Evolutionary conservation across 2,888 invertebrate species (phyloP).

Genomic region (Epinotia nisella): DNA sequence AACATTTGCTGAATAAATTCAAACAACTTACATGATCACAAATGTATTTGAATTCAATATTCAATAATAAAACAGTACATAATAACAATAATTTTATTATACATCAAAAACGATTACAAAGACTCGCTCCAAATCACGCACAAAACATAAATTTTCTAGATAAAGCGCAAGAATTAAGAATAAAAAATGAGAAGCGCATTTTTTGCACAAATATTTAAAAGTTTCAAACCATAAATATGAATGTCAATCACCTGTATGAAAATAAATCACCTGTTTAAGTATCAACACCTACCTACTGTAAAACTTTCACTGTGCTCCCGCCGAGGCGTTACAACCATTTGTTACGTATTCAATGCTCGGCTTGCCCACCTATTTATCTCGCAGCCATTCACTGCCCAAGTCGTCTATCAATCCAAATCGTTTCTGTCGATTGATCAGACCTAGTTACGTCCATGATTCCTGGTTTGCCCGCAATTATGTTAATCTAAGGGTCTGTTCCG

Average conservation of each 20-base stretch:
- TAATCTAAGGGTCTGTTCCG: constrained; percentile 47
- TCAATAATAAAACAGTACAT: too few species aligned
- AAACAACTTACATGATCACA: too few species aligned
- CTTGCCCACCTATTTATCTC: constrained; percentile 68
- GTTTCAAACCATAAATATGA: not conserved
- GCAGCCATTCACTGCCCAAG: constrained; percentile 65
- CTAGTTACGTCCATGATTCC: constrained; percentile 49
- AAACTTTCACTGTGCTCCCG: constrained; percentile 28
- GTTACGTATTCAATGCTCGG: constrained; percentile 72
- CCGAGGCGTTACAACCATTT: constrained; percentile 67
- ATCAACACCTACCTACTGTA: constrained; percentile 32
- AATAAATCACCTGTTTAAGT: not conserved
- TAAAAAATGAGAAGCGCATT: too few species aligned
- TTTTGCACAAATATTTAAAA: too few species aligned
- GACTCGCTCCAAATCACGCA: too few species aligned
- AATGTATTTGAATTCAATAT: too few species aligned
- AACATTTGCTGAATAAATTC: too few species aligned
- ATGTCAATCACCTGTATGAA: not conserved
- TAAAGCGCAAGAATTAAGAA: too few species aligned
- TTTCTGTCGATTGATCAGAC: constrained; percentile 66
- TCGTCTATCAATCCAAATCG: constrained; percentile 68
- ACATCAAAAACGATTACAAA: too few species aligned
- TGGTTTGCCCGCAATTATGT: constrained; percentile 44
- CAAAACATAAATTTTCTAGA: too few species aligned
- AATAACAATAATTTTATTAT: too few species aligned